A percentile compares a stretch with the other conserved stretches of the same genome.
Conservation (phyloP, 2,888 invertebrate species). For the Spicauda simplicius region DNA sequence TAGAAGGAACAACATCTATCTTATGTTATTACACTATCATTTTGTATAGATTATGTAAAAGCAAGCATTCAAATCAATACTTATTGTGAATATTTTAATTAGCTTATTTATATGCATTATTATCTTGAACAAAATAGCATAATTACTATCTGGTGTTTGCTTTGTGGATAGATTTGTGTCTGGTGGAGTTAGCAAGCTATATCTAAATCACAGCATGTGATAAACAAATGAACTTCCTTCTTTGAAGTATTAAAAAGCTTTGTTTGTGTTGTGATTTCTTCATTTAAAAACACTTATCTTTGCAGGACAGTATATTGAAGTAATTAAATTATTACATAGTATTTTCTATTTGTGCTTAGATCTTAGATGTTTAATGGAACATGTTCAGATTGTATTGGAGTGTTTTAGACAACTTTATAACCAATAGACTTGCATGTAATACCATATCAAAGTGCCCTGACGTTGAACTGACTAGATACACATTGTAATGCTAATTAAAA, state of each 20-base stretch:
- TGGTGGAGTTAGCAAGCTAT: background rate
- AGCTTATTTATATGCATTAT: background rate
- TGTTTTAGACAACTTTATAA: constrained; percentile 71
- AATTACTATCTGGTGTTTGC: background rate
- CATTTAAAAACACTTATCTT: background rate
- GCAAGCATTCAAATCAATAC: too few relatives aligned
- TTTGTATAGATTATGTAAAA: background rate
- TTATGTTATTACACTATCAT: background rate
- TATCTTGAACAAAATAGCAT: background rate
- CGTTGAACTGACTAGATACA: constrained; percentile 67
- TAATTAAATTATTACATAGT: background rate
- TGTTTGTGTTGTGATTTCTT: background rate
- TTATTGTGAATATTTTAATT: too few relatives aligned
- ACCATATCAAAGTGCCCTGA: constrained; percentile 62
- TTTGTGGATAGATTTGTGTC: background rate
- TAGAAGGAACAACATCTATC: too few relatives aligned
- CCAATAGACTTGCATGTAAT: constrained; percentile 61
- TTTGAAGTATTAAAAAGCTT: background rate
- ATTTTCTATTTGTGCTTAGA: constrained; percentile 58
- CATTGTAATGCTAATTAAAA: constrained; percentile 48
- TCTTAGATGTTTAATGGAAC: constrained; percentile 57
- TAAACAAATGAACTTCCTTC: background rate
- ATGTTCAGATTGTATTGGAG: constrained; percentile 70
- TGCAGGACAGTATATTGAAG: background rate
- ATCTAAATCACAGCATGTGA: background rate